Conservation (phyloP, 2,113 vertebrate genomes). For the Pseudorhombus dupliciocellatus region DNA sequence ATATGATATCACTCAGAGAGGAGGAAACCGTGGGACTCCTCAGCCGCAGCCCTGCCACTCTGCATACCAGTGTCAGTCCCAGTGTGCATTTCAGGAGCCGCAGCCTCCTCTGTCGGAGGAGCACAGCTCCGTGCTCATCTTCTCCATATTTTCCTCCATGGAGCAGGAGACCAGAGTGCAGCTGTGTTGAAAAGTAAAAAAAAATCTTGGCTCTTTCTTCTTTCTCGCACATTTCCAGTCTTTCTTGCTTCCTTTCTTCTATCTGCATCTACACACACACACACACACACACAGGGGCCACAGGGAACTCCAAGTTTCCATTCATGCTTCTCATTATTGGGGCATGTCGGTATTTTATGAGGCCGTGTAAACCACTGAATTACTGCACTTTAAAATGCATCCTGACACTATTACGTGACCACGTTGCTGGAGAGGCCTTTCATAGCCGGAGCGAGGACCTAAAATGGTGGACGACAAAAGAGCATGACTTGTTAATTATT, state of each 20-base stretch:
- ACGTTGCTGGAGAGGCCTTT: slow-evolving; percentile 78
- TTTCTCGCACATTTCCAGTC: not conserved
- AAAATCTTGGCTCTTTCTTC: not conserved
- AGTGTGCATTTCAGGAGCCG: slow-evolving; percentile 20
- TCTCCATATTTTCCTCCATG: slow-evolving; percentile 1
- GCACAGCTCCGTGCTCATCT: slow-evolving; percentile 5
- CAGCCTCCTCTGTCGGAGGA: not conserved
- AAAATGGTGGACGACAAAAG: slow-evolving; percentile 81
- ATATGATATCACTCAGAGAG: slow-evolving; percentile 65
- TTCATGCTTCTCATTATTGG: slow-evolving; percentile 81
- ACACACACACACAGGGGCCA: slow-evolving; percentile 60
- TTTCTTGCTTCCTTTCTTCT: slow-evolving; percentile 35
- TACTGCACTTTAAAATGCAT: slow-evolving; percentile 85
- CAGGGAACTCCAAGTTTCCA: slow-evolving; percentile 78
- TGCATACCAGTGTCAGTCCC: slow-evolving; percentile 30
- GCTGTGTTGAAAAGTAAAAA: slow-evolving; percentile 45
- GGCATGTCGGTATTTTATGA: slow-evolving; percentile 83
- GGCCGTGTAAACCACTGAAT: slow-evolving; percentile 84
- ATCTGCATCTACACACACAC: slow-evolving; percentile 47
- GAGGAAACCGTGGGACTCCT: slow-evolving; percentile 36
- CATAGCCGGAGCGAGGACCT: slow-evolving; percentile 73
- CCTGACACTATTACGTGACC: slow-evolving; percentile 82
- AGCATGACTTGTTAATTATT: slow-evolving; percentile 84
- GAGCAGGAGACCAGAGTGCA: slow-evolving; percentile 27
- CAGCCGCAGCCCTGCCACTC: slow-evolving; percentile 32